Evolutionary conservation across 2,888 invertebrate genomes (phyloP).

Genomic region (Icerya purchasi): DNA sequence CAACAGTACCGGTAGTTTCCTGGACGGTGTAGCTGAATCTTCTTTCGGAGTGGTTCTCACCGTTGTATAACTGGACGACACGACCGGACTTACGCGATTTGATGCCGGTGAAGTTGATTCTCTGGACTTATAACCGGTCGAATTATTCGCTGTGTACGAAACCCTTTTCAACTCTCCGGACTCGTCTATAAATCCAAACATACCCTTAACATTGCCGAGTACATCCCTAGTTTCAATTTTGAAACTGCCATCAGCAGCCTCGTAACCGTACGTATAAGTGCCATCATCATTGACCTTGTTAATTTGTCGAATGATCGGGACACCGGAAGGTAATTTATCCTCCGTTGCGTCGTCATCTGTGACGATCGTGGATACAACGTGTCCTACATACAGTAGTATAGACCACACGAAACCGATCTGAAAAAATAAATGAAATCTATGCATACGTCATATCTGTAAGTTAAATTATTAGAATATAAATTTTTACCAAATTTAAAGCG

Average conservation of each 20-base stretch:
- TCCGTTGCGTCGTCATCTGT: not conserved
- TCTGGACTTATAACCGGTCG: slow-evolving; percentile 21
- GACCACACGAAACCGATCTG: not conserved
- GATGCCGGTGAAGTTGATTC: slow-evolving; percentile 3
- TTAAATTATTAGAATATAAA: too few relatives aligned
- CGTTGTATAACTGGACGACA: slow-evolving; percentile 1
- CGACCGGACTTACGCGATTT: not conserved
- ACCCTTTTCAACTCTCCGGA: slow-evolving; percentile 58
- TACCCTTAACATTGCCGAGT: slow-evolving; percentile 57
- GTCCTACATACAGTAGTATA: not conserved
- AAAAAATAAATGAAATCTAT: not conserved
- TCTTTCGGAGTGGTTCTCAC: not conserved
- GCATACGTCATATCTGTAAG: too few relatives aligned
- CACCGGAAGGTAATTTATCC: slow-evolving; percentile 23
- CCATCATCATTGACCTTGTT: slow-evolving; percentile 61
- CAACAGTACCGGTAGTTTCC: slow-evolving; percentile 17
- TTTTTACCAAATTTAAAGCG: too few relatives aligned
- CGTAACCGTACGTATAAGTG: slow-evolving; percentile 64
- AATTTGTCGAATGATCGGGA: slow-evolving; percentile 61
- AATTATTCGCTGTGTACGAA: slow-evolving; percentile 42
- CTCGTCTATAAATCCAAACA: slow-evolving; percentile 58
- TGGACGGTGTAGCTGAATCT: slow-evolving; percentile 5
- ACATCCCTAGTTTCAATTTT: slow-evolving; percentile 65
- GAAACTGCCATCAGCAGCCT: slow-evolving; percentile 65
- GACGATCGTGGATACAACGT: not conserved